Evolutionary conservation across 37 sponge, comb jelly and placozoan species (phyloP), one percentile per base, ranked within the genome.

Genomic region (Cladorhizidae sp.): DNA sequence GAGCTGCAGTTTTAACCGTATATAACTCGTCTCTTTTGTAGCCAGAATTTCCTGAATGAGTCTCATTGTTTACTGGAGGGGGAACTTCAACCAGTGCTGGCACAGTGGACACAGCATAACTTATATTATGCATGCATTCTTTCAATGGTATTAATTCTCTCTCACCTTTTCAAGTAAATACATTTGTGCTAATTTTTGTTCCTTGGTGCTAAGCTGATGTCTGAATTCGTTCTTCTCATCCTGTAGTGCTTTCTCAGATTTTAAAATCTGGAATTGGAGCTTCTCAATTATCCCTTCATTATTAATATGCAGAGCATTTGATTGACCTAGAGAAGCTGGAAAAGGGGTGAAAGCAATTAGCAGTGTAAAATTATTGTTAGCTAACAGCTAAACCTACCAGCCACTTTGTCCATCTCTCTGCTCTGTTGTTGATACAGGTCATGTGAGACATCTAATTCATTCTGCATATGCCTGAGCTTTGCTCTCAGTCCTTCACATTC

Each of bases 351-450:
- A 55, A 74, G 74, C 40, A 6, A 72, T 12, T 32, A 6, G 20
- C 6, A 29, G 38, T 67, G 15, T 37, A 67, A 67, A 7, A 37
- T 18, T 67, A 37, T n/a, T n/a, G n/a, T n/a, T n/a, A n/a, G n/a
- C n/a, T n/a, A n/a, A n/a, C n/a, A 7, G 15, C 3, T 67, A 51
- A 22, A 74, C 42, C 49, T 74, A 92, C 92, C 76, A 25, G 88
- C 77, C 76, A 84, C 56, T 50, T 22, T 42, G 21, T 72, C 56
- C 80, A 92, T 39, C 31, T 92, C 92, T 33, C 67, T 22, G 18
- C 62, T 43, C 80, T 92, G 88, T 38, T 88, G 82, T 25, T 62
- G 50, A 58, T 84, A 85, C 51, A 67, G 74, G n/a, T 80, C 74
- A 62, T 58, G 37, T 12, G 76, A 76, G 23, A 88, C 76, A 43